Evolutionary conservation across 2,797 vertebrate genomes (phyloP).

Genomic region (Podarcis lilfordi): DNA sequence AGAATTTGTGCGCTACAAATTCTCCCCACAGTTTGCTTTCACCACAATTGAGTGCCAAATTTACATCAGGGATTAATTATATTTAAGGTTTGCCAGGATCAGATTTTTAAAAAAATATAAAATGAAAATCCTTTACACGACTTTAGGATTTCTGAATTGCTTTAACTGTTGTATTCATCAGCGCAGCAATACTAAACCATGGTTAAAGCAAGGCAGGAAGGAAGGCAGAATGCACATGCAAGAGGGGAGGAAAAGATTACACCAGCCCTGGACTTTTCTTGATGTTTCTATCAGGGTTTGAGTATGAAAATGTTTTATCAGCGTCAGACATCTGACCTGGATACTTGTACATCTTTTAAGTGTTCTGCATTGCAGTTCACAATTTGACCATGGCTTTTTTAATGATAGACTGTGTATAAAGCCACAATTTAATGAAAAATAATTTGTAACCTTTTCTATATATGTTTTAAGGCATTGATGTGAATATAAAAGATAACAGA

Average conservation of each 20-base stretch:
- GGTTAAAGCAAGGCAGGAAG: neutral
- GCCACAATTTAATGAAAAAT: neutral
- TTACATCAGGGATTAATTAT: neutral
- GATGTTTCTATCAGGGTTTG: neutral
- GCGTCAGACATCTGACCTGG: neutral
- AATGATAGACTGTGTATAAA: neutral
- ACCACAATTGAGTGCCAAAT: neutral
- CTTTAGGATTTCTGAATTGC: neutral
- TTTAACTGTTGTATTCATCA: neutral
- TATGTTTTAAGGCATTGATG: slow-evolving; percentile 85
- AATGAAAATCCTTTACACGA: neutral
- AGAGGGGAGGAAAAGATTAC: neutral
- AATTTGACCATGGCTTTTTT: neutral
- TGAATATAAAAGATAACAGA: slow-evolving; percentile 90
- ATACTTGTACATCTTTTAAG: neutral
- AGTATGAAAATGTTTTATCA: neutral
- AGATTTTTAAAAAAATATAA: neutral
- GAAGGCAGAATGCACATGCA: neutral
- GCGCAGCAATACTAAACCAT: neutral
- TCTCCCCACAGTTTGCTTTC: neutral
- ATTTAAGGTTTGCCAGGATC: neutral
- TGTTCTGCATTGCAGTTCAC: neutral
- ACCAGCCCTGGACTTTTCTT: neutral
- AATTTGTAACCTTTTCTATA: slow-evolving; percentile 23
- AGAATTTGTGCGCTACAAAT: neutral